Evolutionary conservation across 2,113 vertebrate genomes (phyloP), one percentile per base, ranked within the genome.

Genomic region (Scartelaos histophorus): DNA sequence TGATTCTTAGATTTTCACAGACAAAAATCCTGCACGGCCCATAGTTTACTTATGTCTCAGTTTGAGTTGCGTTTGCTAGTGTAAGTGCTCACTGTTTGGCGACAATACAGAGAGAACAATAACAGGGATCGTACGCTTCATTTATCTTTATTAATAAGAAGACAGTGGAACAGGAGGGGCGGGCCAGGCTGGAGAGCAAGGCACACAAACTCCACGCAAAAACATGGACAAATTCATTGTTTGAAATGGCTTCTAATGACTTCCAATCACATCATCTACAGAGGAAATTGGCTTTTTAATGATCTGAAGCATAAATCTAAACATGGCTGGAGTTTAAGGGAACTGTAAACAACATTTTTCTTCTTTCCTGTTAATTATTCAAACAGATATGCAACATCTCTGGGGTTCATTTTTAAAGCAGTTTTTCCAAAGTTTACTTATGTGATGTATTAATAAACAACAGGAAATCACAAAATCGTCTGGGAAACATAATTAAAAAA

Each of bases 141-240:
- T 91, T 90, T 80, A 74, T 89, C 84, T 90, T 89, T 76, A 88
- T 90, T 91, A 92, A 88, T 89, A 82, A 84, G 78, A 72, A 66
- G 54, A 35, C 61, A 76, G 62, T 69, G 67, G 15, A 49, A 68
- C 70, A 68, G 0, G 5, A 2, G 13, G 15, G 57, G 22, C 62
- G 34, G 45, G 51, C 65, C 73, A 73, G 66, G 65, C 47, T 24
- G 49, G 73, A 72, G 35, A 77, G 67, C 69, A 66, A 29, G 47
- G 74, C 51, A 71, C 66, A 62, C 49, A 66, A 78, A 72, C 13
- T 25, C 5, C 43, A 58, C 66, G 62, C 67, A 51, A 69, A 69
- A 45, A 64, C 65, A 69, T 47, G 58, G 66, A 54, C 17, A 69
- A 79, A 78, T 71, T 84, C 67, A 21, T 53, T 64, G 67, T 84